Evolutionary conservation across 1,140 invertebrate species (phyloP).

Genomic region (Acromyrmex charruanus): DNA sequence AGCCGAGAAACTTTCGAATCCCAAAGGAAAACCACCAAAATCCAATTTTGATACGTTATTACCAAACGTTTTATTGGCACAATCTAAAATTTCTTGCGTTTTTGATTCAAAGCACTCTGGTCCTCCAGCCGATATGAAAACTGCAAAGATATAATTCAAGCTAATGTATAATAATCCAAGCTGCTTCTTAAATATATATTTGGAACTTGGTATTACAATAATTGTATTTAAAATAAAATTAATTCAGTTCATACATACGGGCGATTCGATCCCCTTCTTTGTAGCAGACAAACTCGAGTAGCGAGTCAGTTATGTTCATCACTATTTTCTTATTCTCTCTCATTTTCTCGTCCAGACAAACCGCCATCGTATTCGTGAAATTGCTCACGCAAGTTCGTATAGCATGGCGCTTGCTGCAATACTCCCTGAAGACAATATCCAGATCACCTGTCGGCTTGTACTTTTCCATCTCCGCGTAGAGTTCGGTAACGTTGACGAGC

Average conservation of each 20-base stretch:
- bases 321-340: slow-evolving; percentile 87
- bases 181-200: not conserved
- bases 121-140: slow-evolving; percentile 92
- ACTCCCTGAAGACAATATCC: slow-evolving; percentile 90
- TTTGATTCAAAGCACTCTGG: slow-evolving; percentile 90
- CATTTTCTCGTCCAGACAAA: slow-evolving; percentile 89
- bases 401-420: slow-evolving; percentile 89
- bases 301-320: slow-evolving; percentile 89
- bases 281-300: slow-evolving; percentile 91
- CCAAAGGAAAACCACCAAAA: slow-evolving; percentile 78
- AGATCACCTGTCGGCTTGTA: slow-evolving; percentile 88
- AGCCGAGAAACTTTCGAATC: slow-evolving; percentile 86
- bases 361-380: slow-evolving; percentile 88
- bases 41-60: slow-evolving; percentile 65
- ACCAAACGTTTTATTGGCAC: slow-evolving; percentile 88
- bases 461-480: slow-evolving; percentile 88
- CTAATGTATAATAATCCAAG: too few relatives aligned
- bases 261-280: slow-evolving; percentile 94
- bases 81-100: slow-evolving; percentile 88
- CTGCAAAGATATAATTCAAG: slow-evolving; percentile 84
- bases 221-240: not conserved
- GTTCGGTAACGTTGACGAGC: slow-evolving; percentile 85
- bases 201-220: too few relatives aligned
- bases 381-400: slow-evolving; percentile 88
- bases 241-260: slow-evolving; percentile 86